Evolutionary conservation across 2,797 vertebrate species (phyloP).

Genomic region (Macrochelys suwanniensis): DNA sequence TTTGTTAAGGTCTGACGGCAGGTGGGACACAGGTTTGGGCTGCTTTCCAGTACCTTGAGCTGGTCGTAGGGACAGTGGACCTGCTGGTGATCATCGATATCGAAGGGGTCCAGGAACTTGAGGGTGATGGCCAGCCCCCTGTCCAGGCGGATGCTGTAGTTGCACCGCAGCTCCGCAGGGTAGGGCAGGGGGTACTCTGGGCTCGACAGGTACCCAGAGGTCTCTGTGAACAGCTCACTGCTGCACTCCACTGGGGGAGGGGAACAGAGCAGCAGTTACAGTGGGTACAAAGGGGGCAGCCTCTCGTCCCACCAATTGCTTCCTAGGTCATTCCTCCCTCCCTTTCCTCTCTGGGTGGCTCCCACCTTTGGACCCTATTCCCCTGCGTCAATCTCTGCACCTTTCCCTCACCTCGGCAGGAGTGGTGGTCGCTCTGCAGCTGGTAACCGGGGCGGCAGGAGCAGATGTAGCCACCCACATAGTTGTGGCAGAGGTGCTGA

Average conservation of each 20-base stretch:
- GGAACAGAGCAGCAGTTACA: not conserved
- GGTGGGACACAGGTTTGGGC: not conserved
- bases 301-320: not conserved
- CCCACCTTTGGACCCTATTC: not conserved
- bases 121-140: slow-evolving; percentile 77
- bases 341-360: not conserved
- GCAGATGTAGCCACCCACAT: slow-evolving; percentile 90
- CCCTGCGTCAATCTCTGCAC: not conserved
- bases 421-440: slow-evolving; percentile 81
- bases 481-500: slow-evolving; percentile 93
- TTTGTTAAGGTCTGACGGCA: not conserved
- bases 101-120: slow-evolving; percentile 81
- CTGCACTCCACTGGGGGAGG: slow-evolving; percentile 79
- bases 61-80: slow-evolving; percentile 85
- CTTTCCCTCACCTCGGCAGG: slow-evolving; percentile 79
- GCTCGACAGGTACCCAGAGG: slow-evolving; percentile 79
- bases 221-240: slow-evolving; percentile 78
- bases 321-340: not conserved
- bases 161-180: slow-evolving; percentile 78
- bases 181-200: slow-evolving; percentile 83
- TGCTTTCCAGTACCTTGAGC: slow-evolving; percentile 77
- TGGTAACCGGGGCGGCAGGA: slow-evolving; percentile 88
- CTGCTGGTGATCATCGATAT: slow-evolving; percentile 85
- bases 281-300: not conserved
- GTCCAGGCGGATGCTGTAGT: slow-evolving; percentile 84